A percentile compares a stretch with the other conserved stretches of the same genome.
Evolutionary conservation across 2,113 vertebrate species (phyloP).

Genomic region (Ranitomeya variabilis): DNA sequence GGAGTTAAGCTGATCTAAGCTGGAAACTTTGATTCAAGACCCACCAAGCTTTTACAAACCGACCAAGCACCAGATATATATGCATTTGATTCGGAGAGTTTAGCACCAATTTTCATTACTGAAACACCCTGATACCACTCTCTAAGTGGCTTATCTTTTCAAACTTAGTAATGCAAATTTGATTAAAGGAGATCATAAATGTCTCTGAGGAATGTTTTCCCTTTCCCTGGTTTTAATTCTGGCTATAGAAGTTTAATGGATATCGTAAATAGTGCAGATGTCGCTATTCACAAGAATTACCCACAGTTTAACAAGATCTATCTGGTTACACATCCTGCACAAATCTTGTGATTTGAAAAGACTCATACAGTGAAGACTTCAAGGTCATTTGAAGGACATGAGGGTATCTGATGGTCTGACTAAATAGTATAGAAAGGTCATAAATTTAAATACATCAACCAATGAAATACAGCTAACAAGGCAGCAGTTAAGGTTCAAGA

Average conservation of each 20-base stretch:
- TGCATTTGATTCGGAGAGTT: slow-evolving; percentile 26
- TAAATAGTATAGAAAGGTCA: background rate
- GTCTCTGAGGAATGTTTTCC: slow-evolving; percentile 22
- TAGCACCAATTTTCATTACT: slow-evolving; percentile 46
- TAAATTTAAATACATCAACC: background rate
- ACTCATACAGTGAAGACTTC: background rate
- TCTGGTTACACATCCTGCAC: slow-evolving; percentile 10
- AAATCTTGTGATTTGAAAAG: background rate
- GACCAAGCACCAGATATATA: slow-evolving; percentile 14
- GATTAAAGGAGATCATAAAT: slow-evolving; percentile 55
- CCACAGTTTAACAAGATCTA: slow-evolving; percentile 50
- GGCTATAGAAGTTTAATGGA: slow-evolving; percentile 52
- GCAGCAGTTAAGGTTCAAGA: background rate
- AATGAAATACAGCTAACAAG: background rate
- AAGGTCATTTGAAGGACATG: slow-evolving; percentile 19
- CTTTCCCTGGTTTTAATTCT: slow-evolving; percentile 48
- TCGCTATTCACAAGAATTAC: slow-evolving; percentile 35
- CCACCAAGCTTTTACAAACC: slow-evolving; percentile 37
- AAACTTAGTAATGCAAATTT: slow-evolving; percentile 43
- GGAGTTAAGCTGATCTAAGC: slow-evolving; percentile 46
- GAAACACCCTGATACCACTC: slow-evolving; percentile 21
- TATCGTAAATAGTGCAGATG: slow-evolving; percentile 51
- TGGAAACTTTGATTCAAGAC: slow-evolving; percentile 43
- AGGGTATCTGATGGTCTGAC: background rate
- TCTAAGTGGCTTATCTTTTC: slow-evolving; percentile 50